phyloP scores from a whole-genome alignment of 2,797 vertebrate genomes.

The Chanos chanos region DNA sequence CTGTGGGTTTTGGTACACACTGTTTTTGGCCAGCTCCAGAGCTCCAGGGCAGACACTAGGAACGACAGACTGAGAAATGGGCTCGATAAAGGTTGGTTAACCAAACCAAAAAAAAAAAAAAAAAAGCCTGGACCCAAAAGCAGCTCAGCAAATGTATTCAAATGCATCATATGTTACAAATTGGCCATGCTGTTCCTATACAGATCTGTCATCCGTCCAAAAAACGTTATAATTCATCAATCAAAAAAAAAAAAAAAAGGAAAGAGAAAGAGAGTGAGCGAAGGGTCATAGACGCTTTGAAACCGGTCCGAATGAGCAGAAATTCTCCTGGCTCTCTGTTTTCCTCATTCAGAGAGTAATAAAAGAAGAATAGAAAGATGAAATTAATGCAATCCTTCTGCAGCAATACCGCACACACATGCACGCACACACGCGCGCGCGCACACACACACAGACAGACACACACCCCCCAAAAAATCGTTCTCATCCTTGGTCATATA shows the following conservation, averaged over 20 bases:
- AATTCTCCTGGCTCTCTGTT: slow-evolving; percentile 32
- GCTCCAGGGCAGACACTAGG: slow-evolving; percentile 5
- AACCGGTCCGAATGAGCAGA: slow-evolving; percentile 24
- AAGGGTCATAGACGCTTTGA: slow-evolving; percentile 17
- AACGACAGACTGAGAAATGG: too few relatives aligned
- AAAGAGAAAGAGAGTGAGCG: neutral
- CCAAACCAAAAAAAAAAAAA: too few relatives aligned
- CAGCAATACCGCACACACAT: slow-evolving; percentile 12
- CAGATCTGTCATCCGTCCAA: slow-evolving; percentile 35
- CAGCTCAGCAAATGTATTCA: slow-evolving; percentile 19
- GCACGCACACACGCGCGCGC: too few relatives aligned
- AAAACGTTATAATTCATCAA: slow-evolving; percentile 31
- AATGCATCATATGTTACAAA: slow-evolving; percentile 27
- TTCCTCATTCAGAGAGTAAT: slow-evolving; percentile 30
- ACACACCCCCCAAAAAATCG: too few relatives aligned
- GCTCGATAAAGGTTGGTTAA: too few relatives aligned
- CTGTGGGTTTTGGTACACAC: too few relatives aligned
- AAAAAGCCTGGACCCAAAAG: too few relatives aligned
- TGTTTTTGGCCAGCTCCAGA: slow-evolving; percentile 6
- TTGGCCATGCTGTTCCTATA: slow-evolving; percentile 28
- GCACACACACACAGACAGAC: too few relatives aligned
- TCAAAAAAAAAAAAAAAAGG: slow-evolving; percentile 26
- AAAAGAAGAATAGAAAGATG: slow-evolving; percentile 11
- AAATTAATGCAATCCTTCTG: slow-evolving; percentile 26
- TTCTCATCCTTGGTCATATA: slow-evolving; percentile 13